Evolutionary conservation across 2,113 vertebrate species (phyloP).

Genomic region (Silurus glanis): DNA sequence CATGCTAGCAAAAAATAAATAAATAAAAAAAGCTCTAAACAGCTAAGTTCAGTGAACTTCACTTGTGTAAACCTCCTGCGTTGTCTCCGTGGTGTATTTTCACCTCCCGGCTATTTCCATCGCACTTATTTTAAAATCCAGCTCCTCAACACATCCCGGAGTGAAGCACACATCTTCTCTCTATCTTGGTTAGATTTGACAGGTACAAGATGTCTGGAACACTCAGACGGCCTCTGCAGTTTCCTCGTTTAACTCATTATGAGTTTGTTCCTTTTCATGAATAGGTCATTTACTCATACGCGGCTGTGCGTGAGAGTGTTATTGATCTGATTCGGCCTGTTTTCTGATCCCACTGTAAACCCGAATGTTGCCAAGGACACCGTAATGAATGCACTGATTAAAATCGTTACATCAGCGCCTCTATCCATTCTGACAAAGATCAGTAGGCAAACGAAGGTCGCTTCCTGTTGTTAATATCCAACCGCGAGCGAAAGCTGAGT

Average conservation of each 20-base stretch:
- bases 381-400: slow-evolving; percentile 3
- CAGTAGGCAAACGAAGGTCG: slow-evolving; percentile 31
- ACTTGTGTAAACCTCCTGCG: neutral
- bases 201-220: neutral
- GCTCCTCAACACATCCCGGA: neutral
- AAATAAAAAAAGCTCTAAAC: neutral
- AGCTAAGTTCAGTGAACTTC: slow-evolving; percentile 5
- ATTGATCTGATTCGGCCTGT: slow-evolving; percentile 26
- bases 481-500: slow-evolving; percentile 22
- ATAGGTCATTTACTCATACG: neutral
- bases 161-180: neutral
- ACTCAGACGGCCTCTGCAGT: neutral
- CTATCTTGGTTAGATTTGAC: neutral
- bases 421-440: slow-evolving; percentile 31
- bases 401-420: slow-evolving; percentile 18
- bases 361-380: neutral
- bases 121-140: slow-evolving; percentile 1
- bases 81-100: neutral
- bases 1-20: neutral
- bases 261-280: slow-evolving; percentile 6
- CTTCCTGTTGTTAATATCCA: slow-evolving; percentile 35
- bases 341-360: slow-evolving; percentile 4
- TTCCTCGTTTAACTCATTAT: neutral
- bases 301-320: neutral
- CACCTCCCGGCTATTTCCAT: slow-evolving; percentile 6